Evolutionary conservation across 1,140 invertebrate species (phyloP), one percentile per base, ranked within the genome.

Genomic region (Cylas formicarius): DNA sequence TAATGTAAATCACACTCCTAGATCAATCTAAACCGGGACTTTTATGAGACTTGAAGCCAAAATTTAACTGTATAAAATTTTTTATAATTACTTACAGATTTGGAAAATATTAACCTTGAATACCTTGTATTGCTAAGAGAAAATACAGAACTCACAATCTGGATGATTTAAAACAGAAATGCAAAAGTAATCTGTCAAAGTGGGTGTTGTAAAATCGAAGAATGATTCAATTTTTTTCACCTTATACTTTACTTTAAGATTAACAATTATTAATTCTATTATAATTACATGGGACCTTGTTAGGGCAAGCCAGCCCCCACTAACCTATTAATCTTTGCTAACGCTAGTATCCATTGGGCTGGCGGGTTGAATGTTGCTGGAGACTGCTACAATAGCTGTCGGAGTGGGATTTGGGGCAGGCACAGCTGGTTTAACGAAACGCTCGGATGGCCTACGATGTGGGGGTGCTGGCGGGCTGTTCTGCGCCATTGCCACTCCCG

Each of bases 381-480:
- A 40, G 2, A 21, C 16, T 9, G n/a, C 27, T 3, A 11, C 23
- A 7, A 43, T 23, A 4, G 19, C 22, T 7, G 7, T 35, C 6
- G 32, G 23, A 16, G 43, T 27, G 0, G 24, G 21, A 20, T 37
- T 43, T 34, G 66, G 69, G 37, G 63, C 72, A 39, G 78, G 80
- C 62, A 77, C 75, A 49, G 77, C 78, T 41, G 83, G 83, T 62
- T 86, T 88, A 17, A 87, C 80, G 57, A 87, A 88, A 57, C 82
- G 72, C 56, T 86, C 84, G 52, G 79, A 80, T 27, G 81, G 72
- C 40, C 81, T 76, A 44, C 82, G 74, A 57, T 72, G 71, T 56
- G 80, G 42, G 14, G 58, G 56, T 7, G 58, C 58, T n/a, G 61
- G 58, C 4, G 61, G 59, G 39, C 56, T 61, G 33, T 51, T 52